Base-by-base conservation (phyloP, 2,888 invertebrate species). In the Eulithis prunata region DNA sequence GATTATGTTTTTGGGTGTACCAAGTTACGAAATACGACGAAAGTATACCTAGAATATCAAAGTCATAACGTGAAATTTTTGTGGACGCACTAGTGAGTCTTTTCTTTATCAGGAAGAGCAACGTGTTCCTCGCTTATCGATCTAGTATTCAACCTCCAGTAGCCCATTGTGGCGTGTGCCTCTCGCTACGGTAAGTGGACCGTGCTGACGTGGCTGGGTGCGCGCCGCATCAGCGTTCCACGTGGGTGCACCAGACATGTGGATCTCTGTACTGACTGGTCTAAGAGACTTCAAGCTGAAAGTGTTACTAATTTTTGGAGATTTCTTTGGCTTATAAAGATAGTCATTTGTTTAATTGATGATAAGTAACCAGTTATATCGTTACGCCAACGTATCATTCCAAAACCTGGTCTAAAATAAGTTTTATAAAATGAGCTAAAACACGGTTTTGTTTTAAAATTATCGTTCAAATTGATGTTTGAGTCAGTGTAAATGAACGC, bases 161-260 rank as follows among this genome's bases (percentile, higher is more conserved):
- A 51, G 70, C 62, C 10, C 57, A 66, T 71, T 64, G 69, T 70
- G 55, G 45, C 38, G 41, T 65, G 68, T 60, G 62, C 66, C 49
- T 62, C 59, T 62, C 70, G 63, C 38, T 53, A 14, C 13, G 51
- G 62, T 41, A 56, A 62, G 62, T 62, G 62, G 62, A 62, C 62
- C 62, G 62, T 56, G 32, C 3, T 12, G 62, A 41, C 41, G 62
- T 56, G 62, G 47, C 61, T 49, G 47, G 54, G 47, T 61, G 61
- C 41, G 32, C 62, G 61, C 54, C 61, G 55, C 52, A 45, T 52
- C 52, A 1, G 13, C 28, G 59, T 45, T 59, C 52, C 59, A 52
- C 52, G 56, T 52, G 45, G 60, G 11, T 57, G 64, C 61, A 55
- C 60, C 10, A 63, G 53, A 49, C 49, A 41, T 55, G 58, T 13